Base-by-base conservation (phyloP, 2,888 invertebrate species). In the Drosophila affinis region DNA sequence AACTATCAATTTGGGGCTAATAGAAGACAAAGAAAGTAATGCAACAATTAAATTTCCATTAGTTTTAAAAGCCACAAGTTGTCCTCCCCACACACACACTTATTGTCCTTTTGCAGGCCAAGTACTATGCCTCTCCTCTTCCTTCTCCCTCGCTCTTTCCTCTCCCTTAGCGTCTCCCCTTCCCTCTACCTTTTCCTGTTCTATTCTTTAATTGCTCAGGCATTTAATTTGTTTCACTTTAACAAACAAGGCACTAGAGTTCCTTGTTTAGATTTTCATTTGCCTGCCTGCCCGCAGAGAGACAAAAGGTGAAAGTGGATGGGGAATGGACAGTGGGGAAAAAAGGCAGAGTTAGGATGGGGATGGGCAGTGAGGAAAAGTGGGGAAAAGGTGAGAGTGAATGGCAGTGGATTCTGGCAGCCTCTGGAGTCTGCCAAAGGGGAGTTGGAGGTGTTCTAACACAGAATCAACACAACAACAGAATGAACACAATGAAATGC, bases 161-260 rank as follows among this genome's bases (percentile, higher is more conserved):
- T 18, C 18, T 18, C 18, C 1, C 18, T n/a, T n/a, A n/a, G n/a
- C n/a, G n/a, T n/a, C n/a, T n/a, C n/a, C n/a, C n/a, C n/a, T n/a
- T 18, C 18, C 18, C 18, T 18, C 18, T 27, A 24, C 21, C 18
- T n/a, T 46, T 45, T 12, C 47, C 29, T 7, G 9, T 45, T 17
- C 44, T 17, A 21, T 46, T 61, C 45, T 61, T 63, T 47, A 79
- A 72, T 79, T 67, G 72, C 62, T 63, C 61, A 52, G 65, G 53
- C 55, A 75, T 72, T 78, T 83, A 75, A 79, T 78, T 78, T 78
- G 73, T 73, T 81, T 81, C 62, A 71, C 64, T 77, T 69, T 59
- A 65, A 39, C 82, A 81, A 72, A 77, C 67, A 59, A 61, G 57
- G 44, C 32, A 65, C 53, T 48, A 60, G 52, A 48, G 39, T 46